Percentiles rank a stretch among this genome's conserved stretches.
Evolutionary conservation across 2,888 invertebrate genomes (phyloP).

Genomic region (Metellina segmentata): DNA sequence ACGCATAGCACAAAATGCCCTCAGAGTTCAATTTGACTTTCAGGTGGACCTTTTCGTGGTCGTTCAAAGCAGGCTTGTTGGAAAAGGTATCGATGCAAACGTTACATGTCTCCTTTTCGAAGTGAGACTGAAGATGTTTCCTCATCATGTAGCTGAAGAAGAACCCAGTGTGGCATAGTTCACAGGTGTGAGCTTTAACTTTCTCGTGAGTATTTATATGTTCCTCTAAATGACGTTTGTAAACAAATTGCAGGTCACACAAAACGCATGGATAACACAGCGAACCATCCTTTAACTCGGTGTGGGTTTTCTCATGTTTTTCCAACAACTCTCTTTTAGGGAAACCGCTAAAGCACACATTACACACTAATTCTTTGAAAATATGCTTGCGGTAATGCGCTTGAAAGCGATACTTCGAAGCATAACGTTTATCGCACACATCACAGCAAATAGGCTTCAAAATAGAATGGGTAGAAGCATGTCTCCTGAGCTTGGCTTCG

Average conservation of each 20-base stretch:
- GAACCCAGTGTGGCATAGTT: not conserved
- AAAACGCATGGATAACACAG: conserved; percentile 9
- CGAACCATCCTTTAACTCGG: not conserved
- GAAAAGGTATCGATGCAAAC: conserved; percentile 17
- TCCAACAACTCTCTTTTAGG: not conserved
- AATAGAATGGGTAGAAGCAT: not conserved
- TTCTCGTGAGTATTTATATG: conserved; percentile 44
- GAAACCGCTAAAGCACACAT: conserved; percentile 6
- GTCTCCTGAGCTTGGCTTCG: conserved; percentile 3
- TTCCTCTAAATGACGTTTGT: conserved; percentile 17
- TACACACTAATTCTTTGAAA: conserved; percentile 14
- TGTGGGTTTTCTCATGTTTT: conserved; percentile 30
- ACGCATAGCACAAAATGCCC: conserved; percentile 1
- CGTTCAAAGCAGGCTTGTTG: not conserved
- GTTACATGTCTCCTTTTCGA: conserved; percentile 4
- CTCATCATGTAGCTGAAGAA: conserved; percentile 17
- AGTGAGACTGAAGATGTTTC: not conserved
- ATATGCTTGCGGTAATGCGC: not conserved
- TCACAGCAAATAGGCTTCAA: conserved; percentile 7
- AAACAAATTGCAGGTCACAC: conserved; percentile 18
- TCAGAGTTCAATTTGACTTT: not conserved
- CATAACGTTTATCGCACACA: conserved; percentile 17
- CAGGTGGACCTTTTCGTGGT: conserved; percentile 39
- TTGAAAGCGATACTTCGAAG: not conserved
- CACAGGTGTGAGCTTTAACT: conserved; percentile 3